Evolutionary conservation across 2,888 invertebrate species (phyloP).

Genomic region (Caenorhabditis sp.): DNA sequence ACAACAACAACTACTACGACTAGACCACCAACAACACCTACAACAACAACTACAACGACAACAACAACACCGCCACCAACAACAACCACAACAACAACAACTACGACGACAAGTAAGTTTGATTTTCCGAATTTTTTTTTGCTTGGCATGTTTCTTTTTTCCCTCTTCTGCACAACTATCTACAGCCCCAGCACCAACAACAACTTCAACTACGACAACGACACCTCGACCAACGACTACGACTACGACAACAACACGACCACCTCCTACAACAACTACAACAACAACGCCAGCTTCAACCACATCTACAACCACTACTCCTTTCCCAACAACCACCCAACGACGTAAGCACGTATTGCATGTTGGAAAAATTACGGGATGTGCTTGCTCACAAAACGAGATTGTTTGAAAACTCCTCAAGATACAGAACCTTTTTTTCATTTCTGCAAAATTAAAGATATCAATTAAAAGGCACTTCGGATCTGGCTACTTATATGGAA

Average conservation of each 20-base stretch:
- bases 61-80: conserved; percentile 13
- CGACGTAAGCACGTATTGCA: no score
- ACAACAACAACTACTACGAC: conserved; percentile 26
- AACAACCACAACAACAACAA: conserved; percentile 14
- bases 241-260: conserved; percentile 14
- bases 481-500: no score
- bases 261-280: conserved; percentile 15
- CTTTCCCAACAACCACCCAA: conserved; percentile 13
- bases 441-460: no score
- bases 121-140: not conserved
- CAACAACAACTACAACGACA: conserved; percentile 18
- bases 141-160: not conserved
- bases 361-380: no score
- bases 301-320: conserved; percentile 16
- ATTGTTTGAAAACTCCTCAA: no score
- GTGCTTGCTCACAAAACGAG: no score
- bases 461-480: no score
- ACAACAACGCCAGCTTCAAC: conserved; percentile 14
- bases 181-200: conserved; percentile 18
- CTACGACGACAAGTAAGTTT: conserved; percentile 16
- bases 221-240: conserved; percentile 18
- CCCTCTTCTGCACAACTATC: not conserved
- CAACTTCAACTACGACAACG: conserved; percentile 19
- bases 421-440: no score
- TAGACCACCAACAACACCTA: conserved; percentile 2